A percentile compares a stretch with the other conserved stretches of the same genome.
phyloP scores from a whole-genome alignment of 2,113 vertebrate genomes.

The Platichthys stellatus region DNA sequence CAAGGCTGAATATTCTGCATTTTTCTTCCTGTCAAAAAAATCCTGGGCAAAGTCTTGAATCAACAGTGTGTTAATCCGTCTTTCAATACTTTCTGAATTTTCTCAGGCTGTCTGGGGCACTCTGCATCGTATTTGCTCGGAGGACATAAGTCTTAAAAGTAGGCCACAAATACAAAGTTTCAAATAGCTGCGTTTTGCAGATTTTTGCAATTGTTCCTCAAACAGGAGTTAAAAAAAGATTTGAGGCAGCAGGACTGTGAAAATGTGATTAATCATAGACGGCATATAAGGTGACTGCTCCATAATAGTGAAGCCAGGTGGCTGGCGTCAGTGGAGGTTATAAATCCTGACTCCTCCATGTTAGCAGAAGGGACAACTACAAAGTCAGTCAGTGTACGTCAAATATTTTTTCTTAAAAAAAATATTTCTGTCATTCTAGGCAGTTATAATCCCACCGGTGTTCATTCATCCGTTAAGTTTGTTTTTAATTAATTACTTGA shows the following conservation, averaged over 20 bases:
- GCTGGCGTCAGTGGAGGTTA: not conserved
- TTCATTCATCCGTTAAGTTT: no score
- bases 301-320: not conserved
- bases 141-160: not conserved
- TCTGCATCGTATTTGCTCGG: not conserved
- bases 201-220: not conserved
- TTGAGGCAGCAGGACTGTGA: not conserved
- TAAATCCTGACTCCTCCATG: not conserved
- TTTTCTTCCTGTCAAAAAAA: constrained; percentile 20
- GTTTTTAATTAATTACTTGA: no score
- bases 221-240: not conserved
- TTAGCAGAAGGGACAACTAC: not conserved
- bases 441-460: no score
- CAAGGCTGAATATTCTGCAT: not conserved
- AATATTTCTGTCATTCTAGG: no score
- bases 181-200: not conserved
- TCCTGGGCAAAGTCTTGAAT: constrained; percentile 5
- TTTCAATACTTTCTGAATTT: constrained; percentile 3
- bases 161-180: constrained; percentile 12
- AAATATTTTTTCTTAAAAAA: no score
- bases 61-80: not conserved
- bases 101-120: not conserved
- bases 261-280: not conserved
- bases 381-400: not conserved
- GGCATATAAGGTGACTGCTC: not conserved